A percentile compares a stretch with the other conserved stretches of the same genome.
These are phyloP conservation scores for Theodoxus fluviatilis DNA, from an alignment of 2,888 invertebrate genomes.

Conservation along the genomic window DNA sequence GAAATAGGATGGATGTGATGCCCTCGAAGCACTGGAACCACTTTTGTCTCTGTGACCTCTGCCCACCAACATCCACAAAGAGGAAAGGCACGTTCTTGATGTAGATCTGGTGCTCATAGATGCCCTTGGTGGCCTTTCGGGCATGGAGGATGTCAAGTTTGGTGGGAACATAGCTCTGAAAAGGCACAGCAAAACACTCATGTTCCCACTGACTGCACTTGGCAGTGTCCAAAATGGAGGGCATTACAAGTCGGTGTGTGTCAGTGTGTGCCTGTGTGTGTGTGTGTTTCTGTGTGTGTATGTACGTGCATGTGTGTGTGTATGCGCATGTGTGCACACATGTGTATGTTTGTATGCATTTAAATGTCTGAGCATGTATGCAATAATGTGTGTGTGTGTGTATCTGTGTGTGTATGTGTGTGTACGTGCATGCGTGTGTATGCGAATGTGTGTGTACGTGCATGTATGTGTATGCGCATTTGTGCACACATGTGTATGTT, in stretches of 20 bases:
- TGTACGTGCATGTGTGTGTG: neutral
- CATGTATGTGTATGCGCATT: too few relatives aligned
- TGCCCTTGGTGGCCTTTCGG: slow-evolving; percentile 96
- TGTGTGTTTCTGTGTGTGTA: neutral
- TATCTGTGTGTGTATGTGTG: too few relatives aligned
- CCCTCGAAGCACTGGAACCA: slow-evolving; percentile 99
- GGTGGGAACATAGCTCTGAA: slow-evolving; percentile 87
- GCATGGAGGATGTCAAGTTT: slow-evolving; percentile 96
- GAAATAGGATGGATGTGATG: slow-evolving; percentile 94
- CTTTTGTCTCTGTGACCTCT: slow-evolving; percentile 96
- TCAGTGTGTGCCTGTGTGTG: too few relatives aligned
- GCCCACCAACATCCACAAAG: slow-evolving; percentile 77
- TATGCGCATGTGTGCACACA: neutral
- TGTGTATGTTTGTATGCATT: too few relatives aligned
- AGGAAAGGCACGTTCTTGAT: slow-evolving; percentile 93
- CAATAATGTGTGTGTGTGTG: too few relatives aligned
- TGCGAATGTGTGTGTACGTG: too few relatives aligned
- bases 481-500: too few relatives aligned
- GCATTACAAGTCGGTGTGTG: too few relatives aligned
- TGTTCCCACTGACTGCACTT: neutral
- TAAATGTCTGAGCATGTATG: too few relatives aligned
- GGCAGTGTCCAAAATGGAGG: too few relatives aligned
- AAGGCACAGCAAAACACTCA: slow-evolving; percentile 34
- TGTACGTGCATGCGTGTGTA: too few relatives aligned
- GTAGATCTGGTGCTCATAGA: slow-evolving; percentile 90